Evolutionary conservation across 2,113 vertebrate species (phyloP).

Genomic region (Thomomys bottae): DNA sequence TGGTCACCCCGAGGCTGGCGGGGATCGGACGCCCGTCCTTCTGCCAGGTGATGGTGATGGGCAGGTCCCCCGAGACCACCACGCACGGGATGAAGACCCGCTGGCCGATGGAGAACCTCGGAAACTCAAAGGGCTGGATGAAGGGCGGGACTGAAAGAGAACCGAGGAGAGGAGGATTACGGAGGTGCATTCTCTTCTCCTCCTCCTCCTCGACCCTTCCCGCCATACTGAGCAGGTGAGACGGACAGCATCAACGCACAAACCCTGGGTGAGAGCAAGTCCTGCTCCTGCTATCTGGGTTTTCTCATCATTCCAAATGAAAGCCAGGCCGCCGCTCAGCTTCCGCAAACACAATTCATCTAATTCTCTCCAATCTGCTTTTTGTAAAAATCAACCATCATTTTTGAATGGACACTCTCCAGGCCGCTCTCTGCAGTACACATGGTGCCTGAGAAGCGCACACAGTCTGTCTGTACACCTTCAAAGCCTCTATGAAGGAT

Average conservation of each 20-base stretch:
- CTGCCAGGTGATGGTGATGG: constrained; percentile 99
- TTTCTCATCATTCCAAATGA: not conserved
- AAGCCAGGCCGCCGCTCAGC: not conserved
- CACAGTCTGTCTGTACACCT: not conserved
- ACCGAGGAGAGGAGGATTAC: not conserved
- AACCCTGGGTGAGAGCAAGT: not conserved
- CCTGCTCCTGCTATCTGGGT: not conserved
- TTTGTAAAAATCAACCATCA: not conserved
- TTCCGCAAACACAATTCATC: not conserved
- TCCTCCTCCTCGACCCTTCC: not conserved
- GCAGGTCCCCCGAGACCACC: constrained; percentile 97
- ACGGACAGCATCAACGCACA: fast-evolving
- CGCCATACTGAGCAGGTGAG: fast-evolving
- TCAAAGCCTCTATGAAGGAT: not conserved
- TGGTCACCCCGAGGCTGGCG: constrained; percentile 95
- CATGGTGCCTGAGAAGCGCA: not conserved
- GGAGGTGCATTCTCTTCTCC: fast-evolving
- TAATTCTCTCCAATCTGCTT: not conserved
- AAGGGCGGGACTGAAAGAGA: constrained; percentile 93
- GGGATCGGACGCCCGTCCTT: constrained; percentile 97
- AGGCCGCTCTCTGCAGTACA: not conserved
- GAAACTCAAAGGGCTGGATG: constrained; percentile 98
- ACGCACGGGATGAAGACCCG: constrained; percentile 98
- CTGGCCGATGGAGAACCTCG: constrained; percentile 97
- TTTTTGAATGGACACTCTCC: not conserved